phyloP scores from a whole-genome alignment of 2,797 vertebrate species.

The Pangasius mekongensis region DNA sequence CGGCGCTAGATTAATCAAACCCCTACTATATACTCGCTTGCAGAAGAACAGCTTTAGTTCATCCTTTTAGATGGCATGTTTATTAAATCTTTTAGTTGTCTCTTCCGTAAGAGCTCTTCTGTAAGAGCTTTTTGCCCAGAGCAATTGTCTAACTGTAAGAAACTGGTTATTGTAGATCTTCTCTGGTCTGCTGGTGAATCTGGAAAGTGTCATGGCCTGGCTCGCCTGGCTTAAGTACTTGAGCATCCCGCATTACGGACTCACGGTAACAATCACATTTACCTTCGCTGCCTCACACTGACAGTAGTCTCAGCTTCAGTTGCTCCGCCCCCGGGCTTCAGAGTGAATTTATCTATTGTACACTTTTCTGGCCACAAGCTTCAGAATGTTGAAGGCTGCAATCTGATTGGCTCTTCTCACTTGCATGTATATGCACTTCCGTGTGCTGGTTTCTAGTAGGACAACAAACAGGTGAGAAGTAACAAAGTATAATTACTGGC shows the following conservation, averaged over 20 bases:
- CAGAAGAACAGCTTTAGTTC: neutral
- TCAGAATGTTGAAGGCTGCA: neutral
- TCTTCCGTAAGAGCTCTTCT: neutral
- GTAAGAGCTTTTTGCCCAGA: neutral
- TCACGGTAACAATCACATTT: conserved; percentile 72
- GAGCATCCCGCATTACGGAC: conserved; percentile 89
- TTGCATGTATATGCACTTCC: neutral
- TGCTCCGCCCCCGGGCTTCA: neutral
- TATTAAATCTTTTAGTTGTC: neutral
- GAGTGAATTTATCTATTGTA: neutral
- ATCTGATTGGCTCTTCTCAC: neutral
- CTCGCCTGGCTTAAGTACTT: conserved; percentile 92
- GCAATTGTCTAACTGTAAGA: conserved; percentile 21
- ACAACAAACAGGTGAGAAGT: neutral
- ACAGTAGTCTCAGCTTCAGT: neutral
- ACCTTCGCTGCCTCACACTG: neutral
- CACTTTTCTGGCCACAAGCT: conserved; percentile 1
- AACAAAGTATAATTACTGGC: neutral
- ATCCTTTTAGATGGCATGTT: neutral
- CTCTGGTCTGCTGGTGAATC: conserved; percentile 91
- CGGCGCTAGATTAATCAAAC: neutral
- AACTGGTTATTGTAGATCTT: conserved; percentile 79
- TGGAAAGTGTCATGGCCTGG: conserved; percentile 82
- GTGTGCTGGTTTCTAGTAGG: neutral
- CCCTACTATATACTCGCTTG: neutral